Conservation (phyloP, 2,888 invertebrate genomes). For the Matsumyia berberina region DNA sequence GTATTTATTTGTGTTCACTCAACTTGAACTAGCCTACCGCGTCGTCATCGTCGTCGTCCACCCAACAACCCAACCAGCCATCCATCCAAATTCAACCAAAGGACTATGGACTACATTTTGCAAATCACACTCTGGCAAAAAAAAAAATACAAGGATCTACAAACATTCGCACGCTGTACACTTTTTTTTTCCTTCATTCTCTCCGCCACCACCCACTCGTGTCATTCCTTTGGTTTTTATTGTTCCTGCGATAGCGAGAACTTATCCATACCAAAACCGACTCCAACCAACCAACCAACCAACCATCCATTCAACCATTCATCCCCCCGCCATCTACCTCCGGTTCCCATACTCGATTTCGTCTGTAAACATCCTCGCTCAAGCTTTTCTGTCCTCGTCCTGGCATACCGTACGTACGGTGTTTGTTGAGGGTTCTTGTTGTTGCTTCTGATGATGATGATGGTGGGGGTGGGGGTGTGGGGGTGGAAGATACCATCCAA, state of each 20-base stretch:
- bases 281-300: not conserved
- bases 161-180: slow-evolving; percentile 49
- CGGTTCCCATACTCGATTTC: slow-evolving; percentile 3
- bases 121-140: slow-evolving; percentile 63
- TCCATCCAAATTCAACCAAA: slow-evolving; percentile 72
- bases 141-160: slow-evolving; percentile 53
- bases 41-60: slow-evolving; percentile 13
- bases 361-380: slow-evolving; percentile 50
- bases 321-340: not conserved
- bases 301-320: too few relatives aligned
- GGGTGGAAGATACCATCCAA: slow-evolving; percentile 54
- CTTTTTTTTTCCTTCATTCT: slow-evolving; percentile 17
- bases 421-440: slow-evolving; percentile 55
- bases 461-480: slow-evolving; percentile 4
- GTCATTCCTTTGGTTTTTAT: slow-evolving; percentile 73
- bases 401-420: slow-evolving; percentile 11
- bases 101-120: slow-evolving; percentile 75
- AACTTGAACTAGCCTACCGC: slow-evolving; percentile 66
- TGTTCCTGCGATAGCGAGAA: slow-evolving; percentile 72
- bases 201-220: slow-evolving; percentile 3
- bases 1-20: slow-evolving; percentile 71
- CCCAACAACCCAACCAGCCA: slow-evolving; percentile 53
- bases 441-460: slow-evolving; percentile 27
- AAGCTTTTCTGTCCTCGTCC: slow-evolving; percentile 8
- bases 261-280: slow-evolving; percentile 63